A percentile compares a stretch with the other conserved stretches of the same genome.
Conservation (phyloP, 2,113 vertebrate species). For the Microtus pennsylvanicus region DNA sequence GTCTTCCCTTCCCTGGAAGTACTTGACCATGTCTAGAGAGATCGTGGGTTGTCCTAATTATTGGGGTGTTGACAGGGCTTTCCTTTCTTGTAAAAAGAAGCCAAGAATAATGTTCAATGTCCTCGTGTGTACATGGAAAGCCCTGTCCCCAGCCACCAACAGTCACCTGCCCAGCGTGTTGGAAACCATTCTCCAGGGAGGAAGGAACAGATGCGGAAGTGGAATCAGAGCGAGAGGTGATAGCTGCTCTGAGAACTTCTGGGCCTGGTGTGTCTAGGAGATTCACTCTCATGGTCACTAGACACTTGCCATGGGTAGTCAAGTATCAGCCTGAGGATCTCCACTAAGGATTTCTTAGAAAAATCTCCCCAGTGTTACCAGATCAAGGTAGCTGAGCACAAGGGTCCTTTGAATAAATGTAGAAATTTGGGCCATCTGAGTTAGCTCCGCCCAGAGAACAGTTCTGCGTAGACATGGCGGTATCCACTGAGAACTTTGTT, state of each 20-base stretch:
- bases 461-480: background rate
- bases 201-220: background rate
- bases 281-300: background rate
- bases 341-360: background rate
- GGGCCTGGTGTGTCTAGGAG: background rate
- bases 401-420: background rate
- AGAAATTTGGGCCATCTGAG: background rate
- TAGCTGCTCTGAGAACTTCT: background rate
- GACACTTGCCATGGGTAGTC: background rate
- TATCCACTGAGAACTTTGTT: background rate
- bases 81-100: background rate
- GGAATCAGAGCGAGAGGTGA: background rate
- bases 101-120: background rate
- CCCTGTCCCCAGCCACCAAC: rapidly evolving
- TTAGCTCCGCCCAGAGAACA: background rate
- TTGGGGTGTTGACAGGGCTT: background rate
- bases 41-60: background rate
- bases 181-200: background rate
- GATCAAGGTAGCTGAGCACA: background rate
- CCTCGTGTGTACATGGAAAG: background rate
- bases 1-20: background rate
- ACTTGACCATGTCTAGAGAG: background rate
- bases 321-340: background rate
- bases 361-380: background rate
- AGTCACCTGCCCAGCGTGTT: background rate